Base-by-base conservation (phyloP, 2,888 invertebrate species). In the Argyra leucocephala region DNA sequence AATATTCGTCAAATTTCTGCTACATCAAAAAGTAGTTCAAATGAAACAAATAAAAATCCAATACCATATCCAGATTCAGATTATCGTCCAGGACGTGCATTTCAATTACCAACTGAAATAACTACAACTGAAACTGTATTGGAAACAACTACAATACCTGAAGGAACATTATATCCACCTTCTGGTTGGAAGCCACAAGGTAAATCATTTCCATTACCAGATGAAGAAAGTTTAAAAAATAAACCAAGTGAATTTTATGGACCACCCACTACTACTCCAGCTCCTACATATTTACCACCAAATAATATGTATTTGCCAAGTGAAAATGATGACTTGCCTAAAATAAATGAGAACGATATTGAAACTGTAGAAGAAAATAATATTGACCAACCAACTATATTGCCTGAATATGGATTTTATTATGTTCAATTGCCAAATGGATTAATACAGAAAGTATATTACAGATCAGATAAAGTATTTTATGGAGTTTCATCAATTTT, bases 361-460 rank as follows among this genome's bases (percentile, higher is more conserved):
- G 61, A n/a, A 6, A 31, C 6, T 26, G 7, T n/a, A 15, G 24
- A 24, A 12, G 31, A 31, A 31, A 48, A 48, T 15, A n/a, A 1
- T 48, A 15, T 1, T 3, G 18, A 48, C 12, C 1, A 2, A 18
- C 48, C 48, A 48, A n/a, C 2, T 48, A 10, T 21, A 23, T 23
- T n/a, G n/a, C 21, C 18, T 7, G n/a, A 24, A 61, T 9, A 24
- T 31, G 61, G 61, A 31, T 61, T 61, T 31, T 61, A 61, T 61
- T 61, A 61, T 61, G 18, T 61, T n/a, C 61, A 61, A 26, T 61
- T 61, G n/a, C 61, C 61, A 61, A 61, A 61, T 61, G 61, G 61
- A 21, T 7, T 21, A 26, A n/a, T 61, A 61, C 61, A 61, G 9
- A 61, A 61, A 61, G 61, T 61, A 9, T 26, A 24, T 26, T 61